Percentiles rank a stretch among this genome's conserved stretches.
These are phyloP conservation scores for Elysia chlorotica DNA, from an alignment of 1,140 invertebrate species.

Conservation along the genomic window DNA sequence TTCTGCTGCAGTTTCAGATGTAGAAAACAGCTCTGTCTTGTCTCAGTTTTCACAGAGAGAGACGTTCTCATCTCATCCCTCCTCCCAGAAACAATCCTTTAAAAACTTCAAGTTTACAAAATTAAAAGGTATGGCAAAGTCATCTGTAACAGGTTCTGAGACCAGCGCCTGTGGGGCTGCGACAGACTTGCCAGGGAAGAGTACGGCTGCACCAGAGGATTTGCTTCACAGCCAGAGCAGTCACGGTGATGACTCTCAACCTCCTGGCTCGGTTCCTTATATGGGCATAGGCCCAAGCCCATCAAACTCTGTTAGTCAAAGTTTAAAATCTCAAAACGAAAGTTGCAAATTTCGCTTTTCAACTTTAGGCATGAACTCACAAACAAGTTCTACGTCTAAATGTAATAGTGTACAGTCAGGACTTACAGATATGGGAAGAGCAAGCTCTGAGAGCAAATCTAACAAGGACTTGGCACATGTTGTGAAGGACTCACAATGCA, in stretches of 20 bases:
- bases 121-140: not conserved
- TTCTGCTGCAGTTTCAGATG: not conserved
- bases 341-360: too few species aligned
- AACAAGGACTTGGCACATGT: too few species aligned
- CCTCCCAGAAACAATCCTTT: not conserved
- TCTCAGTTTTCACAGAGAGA: not conserved
- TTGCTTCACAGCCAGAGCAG: not conserved
- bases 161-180: not conserved
- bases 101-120: conserved; percentile 6
- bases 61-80: not conserved
- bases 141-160: not conserved
- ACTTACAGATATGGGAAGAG: too few species aligned
- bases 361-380: too few species aligned
- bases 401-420: too few species aligned
- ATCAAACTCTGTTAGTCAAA: too few species aligned
- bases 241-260: not conserved
- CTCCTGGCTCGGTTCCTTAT: not conserved
- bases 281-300: not conserved
- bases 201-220: not conserved
- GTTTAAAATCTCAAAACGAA: too few species aligned
- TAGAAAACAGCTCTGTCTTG: not conserved
- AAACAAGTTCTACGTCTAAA: too few species aligned
- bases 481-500: too few species aligned
- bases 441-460: too few species aligned
- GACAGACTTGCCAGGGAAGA: not conserved